Evolutionary conservation across 2,888 invertebrate genomes (phyloP).

Genomic region (Hydroisotoma schaefferi): DNA sequence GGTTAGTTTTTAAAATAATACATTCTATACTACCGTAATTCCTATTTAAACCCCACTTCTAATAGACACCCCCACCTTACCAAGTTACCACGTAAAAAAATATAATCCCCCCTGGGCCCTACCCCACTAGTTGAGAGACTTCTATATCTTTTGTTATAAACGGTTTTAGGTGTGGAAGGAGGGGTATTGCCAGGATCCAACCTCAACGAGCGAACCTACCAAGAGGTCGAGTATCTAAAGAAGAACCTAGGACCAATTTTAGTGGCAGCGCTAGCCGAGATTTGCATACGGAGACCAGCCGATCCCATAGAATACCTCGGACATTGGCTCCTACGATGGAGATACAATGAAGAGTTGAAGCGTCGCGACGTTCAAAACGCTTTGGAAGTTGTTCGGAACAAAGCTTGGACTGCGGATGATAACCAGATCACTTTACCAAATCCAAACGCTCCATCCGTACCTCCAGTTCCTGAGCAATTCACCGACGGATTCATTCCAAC

Average conservation of each 20-base stretch:
- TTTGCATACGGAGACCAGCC: constrained; percentile 45
- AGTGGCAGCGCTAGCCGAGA: constrained; percentile 46
- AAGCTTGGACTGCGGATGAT: constrained; percentile 36
- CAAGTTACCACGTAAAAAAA: too few relatives aligned
- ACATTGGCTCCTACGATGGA: constrained; percentile 48
- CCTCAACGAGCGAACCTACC: constrained; percentile 42
- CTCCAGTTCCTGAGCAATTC: constrained; percentile 17
- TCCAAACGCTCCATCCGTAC: constrained; percentile 15
- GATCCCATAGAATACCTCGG: constrained; percentile 47
- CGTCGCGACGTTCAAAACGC: constrained; percentile 46
- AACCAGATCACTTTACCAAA: constrained; percentile 14
- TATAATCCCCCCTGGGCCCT: too few relatives aligned
- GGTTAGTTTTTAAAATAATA: too few relatives aligned
- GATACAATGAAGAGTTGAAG: constrained; percentile 48
- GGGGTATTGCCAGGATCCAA: not conserved
- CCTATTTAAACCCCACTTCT: too few relatives aligned
- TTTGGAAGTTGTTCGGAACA: constrained; percentile 40
- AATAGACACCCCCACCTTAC: constrained; percentile 10
- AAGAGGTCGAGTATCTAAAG: constrained; percentile 46
- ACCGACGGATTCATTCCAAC: constrained; percentile 30
- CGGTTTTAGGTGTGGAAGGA: not conserved
- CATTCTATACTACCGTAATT: too few relatives aligned
- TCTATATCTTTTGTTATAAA: too few relatives aligned
- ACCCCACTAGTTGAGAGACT: too few relatives aligned
- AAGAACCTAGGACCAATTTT: constrained; percentile 45